Base-by-base conservation (phyloP, 2,888 invertebrate species). In the Gerris lacustris region DNA sequence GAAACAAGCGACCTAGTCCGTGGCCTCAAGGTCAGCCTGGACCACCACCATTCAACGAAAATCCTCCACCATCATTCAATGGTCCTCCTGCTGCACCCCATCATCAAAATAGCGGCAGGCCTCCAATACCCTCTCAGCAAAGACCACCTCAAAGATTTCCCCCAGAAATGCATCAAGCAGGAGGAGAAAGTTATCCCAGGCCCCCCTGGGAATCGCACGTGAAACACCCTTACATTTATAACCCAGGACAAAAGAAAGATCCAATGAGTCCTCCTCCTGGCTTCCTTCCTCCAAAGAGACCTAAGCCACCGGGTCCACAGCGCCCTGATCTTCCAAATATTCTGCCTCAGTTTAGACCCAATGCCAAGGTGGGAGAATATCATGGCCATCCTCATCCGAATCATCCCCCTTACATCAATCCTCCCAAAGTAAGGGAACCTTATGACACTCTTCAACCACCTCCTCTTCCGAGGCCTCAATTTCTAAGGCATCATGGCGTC, bases 261-360 rank as follows among this genome's bases (percentile, higher is more conserved):
- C 17, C 31, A n/a, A 64, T 64, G 17, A 9, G 18, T 47, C 64
- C 67, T 45, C 71, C 73, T 67, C 70, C 71, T n/a, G 43, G 18
- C 18, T 66, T 45, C 67, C 63, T 62, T 44, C 67, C 45, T 31
- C 69, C 64, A 63, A 73, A 72, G 64, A 69, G 71, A 70, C 67
- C 69, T 17, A 75, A 73, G 63, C 73, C 72, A 66, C 74, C 73
- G 68, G 63, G 68, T 62, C 63, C 71, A 43, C 73, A 73, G 18
- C 69, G 76, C 63, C 73, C 72, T 78, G 69, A 80, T 70, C 77
- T 87, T 66, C 88, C 88, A 0, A 89, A 89, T 76, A 88, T 89
- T 76, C 78, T 89, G 44, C 89, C 89, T 0, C 88, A 89, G 76
- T 89, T 89, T 76, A 82, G 88, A 47, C 89, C 89, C 0, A 88